Evolutionary conservation across 2,888 invertebrate species (phyloP).

Genomic region (Plutella xylostella): DNA sequence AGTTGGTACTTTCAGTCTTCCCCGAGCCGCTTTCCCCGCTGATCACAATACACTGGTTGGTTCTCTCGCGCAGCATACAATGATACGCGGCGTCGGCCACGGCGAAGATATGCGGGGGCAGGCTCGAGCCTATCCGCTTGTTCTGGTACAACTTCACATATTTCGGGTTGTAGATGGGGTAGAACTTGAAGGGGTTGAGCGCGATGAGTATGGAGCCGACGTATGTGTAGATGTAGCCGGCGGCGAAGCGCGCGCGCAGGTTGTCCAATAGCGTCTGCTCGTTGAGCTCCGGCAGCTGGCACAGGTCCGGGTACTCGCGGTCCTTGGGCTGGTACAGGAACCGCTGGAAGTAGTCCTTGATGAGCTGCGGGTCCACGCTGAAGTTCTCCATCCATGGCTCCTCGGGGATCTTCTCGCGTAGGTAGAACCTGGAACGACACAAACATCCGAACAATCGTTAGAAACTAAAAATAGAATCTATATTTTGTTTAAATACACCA

Average conservation of each 20-base stretch:
- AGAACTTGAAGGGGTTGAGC: conserved; percentile 94
- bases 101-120: conserved; percentile 97
- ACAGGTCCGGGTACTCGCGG: conserved; percentile 94
- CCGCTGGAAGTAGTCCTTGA: conserved; percentile 91
- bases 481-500: conserved; percentile 25
- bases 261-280: conserved; percentile 94
- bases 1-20: conserved; percentile 97
- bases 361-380: conserved; percentile 90
- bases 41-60: conserved; percentile 94
- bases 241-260: conserved; percentile 86
- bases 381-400: conserved; percentile 89
- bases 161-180: conserved; percentile 97
- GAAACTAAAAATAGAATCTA: background rate
- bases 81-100: conserved; percentile 95
- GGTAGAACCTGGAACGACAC: conserved; percentile 85
- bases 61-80: conserved; percentile 91
- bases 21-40: conserved; percentile 96
- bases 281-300: conserved; percentile 94
- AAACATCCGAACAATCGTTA: no score
- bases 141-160: conserved; percentile 97
- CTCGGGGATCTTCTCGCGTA: conserved; percentile 87
- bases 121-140: conserved; percentile 87
- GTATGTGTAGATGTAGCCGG: conserved; percentile 95
- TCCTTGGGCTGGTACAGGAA: conserved; percentile 93
- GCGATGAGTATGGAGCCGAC: conserved; percentile 96